A percentile compares a stretch with the other conserved stretches of the same genome.
Conservation (phyloP, 2,888 invertebrate genomes). For the Agelastica alni region DNA sequence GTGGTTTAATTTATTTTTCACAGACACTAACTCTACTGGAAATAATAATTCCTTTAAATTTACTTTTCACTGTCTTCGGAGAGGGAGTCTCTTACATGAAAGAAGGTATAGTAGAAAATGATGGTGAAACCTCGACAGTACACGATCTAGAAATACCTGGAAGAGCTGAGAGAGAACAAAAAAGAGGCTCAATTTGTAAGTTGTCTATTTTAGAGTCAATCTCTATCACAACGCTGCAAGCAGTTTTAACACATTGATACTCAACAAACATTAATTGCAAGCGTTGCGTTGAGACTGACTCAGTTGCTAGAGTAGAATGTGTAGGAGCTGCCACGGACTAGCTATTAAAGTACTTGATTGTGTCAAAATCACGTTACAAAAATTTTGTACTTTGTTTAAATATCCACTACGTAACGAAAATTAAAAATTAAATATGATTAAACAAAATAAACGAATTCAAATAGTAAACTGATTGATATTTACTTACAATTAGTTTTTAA, state of each 20-base stretch:
- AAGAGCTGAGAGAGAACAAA: conserved; percentile 51
- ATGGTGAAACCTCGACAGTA: conserved; percentile 54
- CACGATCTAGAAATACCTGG: conserved; percentile 52
- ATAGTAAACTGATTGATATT: too few species aligned
- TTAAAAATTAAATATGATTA: too few species aligned
- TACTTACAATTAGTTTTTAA: too few species aligned
- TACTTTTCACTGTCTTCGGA: conserved; percentile 88
- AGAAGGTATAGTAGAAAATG: conserved; percentile 52
- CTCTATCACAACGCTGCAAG: conserved; percentile 10
- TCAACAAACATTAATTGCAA: too few species aligned
- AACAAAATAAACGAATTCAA: too few species aligned
- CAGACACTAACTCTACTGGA: conserved; percentile 86
- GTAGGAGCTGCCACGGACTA: conserved; percentile 3
- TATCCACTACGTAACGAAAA: too few species aligned
- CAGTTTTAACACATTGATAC: too few species aligned
- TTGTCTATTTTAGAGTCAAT: conserved; percentile 27
- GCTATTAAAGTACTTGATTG: too few species aligned
- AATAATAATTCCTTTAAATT: conserved; percentile 84
- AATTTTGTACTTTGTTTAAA: too few species aligned
- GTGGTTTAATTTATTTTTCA: conserved; percentile 28
- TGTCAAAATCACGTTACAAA: too few species aligned
- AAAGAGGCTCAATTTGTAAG: conserved; percentile 64
- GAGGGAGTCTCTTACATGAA: conserved; percentile 81
- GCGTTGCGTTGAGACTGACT: conserved; percentile 24
- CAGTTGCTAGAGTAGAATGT: conserved; percentile 28